phyloP scores from a whole-genome alignment of 2,888 invertebrate genomes.

The Antheraea assamensis region DNA sequence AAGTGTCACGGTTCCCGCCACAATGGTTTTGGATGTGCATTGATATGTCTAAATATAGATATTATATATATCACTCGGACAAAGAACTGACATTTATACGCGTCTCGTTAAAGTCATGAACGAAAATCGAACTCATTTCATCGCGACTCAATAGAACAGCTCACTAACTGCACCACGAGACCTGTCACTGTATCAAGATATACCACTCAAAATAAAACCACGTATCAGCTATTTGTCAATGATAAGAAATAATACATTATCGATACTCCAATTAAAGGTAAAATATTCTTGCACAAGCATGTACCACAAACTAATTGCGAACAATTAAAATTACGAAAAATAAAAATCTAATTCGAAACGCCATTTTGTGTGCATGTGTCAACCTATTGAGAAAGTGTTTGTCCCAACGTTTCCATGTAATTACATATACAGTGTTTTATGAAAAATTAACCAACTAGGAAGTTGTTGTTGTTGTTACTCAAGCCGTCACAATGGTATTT shows the following conservation, averaged over 20 bases:
- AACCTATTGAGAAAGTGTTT: slow-evolving; percentile 10
- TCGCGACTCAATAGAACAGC: no score
- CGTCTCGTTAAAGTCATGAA: no score
- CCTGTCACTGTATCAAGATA: no score
- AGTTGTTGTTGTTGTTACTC: not conserved
- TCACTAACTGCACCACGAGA: no score
- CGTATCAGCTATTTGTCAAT: not conserved
- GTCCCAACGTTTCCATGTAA: not conserved
- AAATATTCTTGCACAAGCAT: not conserved
- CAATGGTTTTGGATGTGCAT: no score
- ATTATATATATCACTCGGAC: no score
- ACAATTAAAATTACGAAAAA: slow-evolving; percentile 7
- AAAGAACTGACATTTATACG: no score
- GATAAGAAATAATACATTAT: not conserved
- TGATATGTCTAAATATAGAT: no score
- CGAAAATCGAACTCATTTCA: no score
- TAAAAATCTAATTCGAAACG: not conserved
- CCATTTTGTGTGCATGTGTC: slow-evolving; percentile 6
- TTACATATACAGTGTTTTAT: not conserved
- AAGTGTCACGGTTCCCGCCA: no score
- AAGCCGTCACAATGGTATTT: slow-evolving; percentile 11
- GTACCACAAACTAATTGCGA: not conserved
- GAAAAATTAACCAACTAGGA: slow-evolving; percentile 3
- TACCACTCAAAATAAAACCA: not conserved
- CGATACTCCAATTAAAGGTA: not conserved